Base-by-base conservation (phyloP, 2,797 vertebrate genomes). In the Pangasius sanitwongsei region DNA sequence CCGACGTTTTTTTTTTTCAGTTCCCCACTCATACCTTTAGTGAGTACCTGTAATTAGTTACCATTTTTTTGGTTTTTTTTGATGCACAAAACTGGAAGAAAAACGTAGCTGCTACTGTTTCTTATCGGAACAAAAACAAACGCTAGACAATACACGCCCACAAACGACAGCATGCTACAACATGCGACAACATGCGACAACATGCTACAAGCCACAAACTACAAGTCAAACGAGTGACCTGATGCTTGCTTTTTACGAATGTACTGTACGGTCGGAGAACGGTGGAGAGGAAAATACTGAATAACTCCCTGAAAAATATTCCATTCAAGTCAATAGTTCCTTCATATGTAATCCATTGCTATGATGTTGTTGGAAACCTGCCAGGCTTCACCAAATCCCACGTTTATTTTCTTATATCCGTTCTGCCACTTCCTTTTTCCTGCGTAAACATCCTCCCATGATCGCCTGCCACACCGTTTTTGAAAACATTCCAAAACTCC, bases 351-450 rank as follows among this genome's bases (percentile, higher is more conserved):
- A 59, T 72, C 69, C 12, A 59, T 55, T 70, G 48, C 61, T 28
- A 25, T 37, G 18, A 59, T 34, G 37, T 28, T 67, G 31, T 31
- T 72, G 82, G 74, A 89, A 34, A 84, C 18, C n/a, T 20, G 74
- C 81, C 86, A 86, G 41, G 15, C 31, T 53, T 86, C 20, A 12
- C 50, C 44, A 57, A 50, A 82, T 87, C 67, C 34, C 23, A 72
- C 7, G 34, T 82, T 90, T 88, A 75, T 86, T 85, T 83, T 90
- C 83, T 83, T 86, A 86, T 67, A 74, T 88, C 89, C 61, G 48
- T 80, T 87, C 70, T n/a, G 28, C 83, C 74, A 77, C 53, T 89
- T 89, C 86, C 72, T 72, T 85, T 69, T 5, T 70, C 59, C 81
- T 74, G 55, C 37, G 57, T 74, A 88, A 87, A 90, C 83, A 90